Evolutionary conservation across 2,113 vertebrate species (phyloP).

Genomic region (Rhabdomys dilectus): DNA sequence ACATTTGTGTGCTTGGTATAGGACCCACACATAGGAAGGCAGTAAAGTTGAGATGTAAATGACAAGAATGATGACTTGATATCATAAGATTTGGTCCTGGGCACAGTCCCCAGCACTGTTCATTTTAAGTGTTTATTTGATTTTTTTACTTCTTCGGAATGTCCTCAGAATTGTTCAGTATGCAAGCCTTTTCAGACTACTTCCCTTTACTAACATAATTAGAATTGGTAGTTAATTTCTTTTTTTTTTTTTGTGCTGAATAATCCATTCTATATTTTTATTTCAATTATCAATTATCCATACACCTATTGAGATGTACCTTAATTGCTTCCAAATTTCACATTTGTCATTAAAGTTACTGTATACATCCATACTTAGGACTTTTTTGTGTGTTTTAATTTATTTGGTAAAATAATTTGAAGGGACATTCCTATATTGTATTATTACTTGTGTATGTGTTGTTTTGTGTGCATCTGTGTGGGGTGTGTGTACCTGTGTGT

Average conservation of each 20-base stretch:
- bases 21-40: neutral
- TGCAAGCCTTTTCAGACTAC: neutral
- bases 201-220: neutral
- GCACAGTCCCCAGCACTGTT: neutral
- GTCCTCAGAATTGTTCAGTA: neutral
- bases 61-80: neutral
- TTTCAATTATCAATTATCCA: neutral
- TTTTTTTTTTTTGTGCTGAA: neutral
- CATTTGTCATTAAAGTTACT: neutral
- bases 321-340: neutral
- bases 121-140: neutral
- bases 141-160: neutral
- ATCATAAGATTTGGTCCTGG: neutral
- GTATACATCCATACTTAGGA: neutral
- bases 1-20: neutral
- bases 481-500: neutral
- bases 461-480: neutral
- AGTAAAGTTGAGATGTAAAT: constrained; percentile 13
- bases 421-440: neutral
- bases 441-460: neutral
- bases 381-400: neutral
- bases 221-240: neutral
- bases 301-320: neutral
- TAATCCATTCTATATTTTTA: neutral
- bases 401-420: neutral